These are phyloP conservation scores for Oscarella lobularis DNA, from an alignment of 37 sponge, comb jelly and placozoan species.

Conservation along the genomic window DNA sequence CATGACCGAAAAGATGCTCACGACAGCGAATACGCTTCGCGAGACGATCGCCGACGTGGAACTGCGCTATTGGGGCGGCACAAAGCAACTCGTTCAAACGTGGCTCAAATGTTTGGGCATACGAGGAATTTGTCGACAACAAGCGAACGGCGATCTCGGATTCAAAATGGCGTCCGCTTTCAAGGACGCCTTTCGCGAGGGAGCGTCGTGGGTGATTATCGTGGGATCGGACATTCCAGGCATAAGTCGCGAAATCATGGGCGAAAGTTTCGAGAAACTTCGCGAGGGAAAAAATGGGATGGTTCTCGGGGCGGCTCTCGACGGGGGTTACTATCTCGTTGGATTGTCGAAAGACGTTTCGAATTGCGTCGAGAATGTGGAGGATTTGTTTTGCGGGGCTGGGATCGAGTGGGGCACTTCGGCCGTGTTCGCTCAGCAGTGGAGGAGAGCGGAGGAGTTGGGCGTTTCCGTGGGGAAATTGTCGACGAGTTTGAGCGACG, in stretches of 20 bases:
- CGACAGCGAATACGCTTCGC: too few relatives aligned
- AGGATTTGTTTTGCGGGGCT: too few relatives aligned
- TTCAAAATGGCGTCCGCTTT: background rate
- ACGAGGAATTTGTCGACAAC: background rate
- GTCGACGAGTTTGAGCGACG: too few relatives aligned
- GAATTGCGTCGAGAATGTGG: too few relatives aligned
- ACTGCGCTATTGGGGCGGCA: background rate
- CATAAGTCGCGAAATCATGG: background rate
- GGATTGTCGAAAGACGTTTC: too few relatives aligned
- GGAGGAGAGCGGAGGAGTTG: too few relatives aligned
- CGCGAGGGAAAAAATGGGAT: background rate
- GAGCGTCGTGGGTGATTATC: background rate
- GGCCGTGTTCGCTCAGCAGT: too few relatives aligned
- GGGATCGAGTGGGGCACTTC: too few relatives aligned
- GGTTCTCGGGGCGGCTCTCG: background rate
- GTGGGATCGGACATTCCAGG: constrained; percentile 2
- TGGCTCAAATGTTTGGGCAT: too few relatives aligned
- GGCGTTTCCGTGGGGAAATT: too few relatives aligned
- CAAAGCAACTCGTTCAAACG: background rate
- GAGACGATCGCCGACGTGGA: too few relatives aligned
- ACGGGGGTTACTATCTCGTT: constrained; percentile 1
- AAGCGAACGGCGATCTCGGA: background rate
- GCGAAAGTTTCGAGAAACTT: background rate
- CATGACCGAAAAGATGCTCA: too few relatives aligned
- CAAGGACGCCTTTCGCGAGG: background rate